phyloP scores from a whole-genome alignment of 2,888 invertebrate species.

The Perdita meconis region DNA sequence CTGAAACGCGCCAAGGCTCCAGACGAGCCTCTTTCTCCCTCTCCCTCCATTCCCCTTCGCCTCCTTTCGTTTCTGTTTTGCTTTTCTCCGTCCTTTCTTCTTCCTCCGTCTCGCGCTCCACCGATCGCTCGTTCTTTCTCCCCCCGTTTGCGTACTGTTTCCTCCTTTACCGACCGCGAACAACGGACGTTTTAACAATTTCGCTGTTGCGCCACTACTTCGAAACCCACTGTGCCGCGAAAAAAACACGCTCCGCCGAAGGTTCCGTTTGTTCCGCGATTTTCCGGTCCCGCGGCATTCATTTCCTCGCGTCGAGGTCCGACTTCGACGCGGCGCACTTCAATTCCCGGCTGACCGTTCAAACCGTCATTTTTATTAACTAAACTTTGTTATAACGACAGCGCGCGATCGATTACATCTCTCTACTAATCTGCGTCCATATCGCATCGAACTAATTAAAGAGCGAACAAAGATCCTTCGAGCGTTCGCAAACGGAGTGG shows the following conservation, averaged over 20 bases:
- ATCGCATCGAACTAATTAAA: no score
- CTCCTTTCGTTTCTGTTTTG: constrained; percentile 43
- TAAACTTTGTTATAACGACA: no score
- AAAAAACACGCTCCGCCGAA: constrained; percentile 32
- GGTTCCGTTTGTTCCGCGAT: constrained; percentile 46
- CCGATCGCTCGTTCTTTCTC: neutral
- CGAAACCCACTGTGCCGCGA: constrained; percentile 37
- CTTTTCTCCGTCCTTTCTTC: constrained; percentile 38
- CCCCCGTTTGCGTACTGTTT: constrained; percentile 46
- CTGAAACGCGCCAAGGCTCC: constrained; percentile 73
- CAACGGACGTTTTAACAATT: constrained; percentile 63
- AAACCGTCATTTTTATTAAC: no score
- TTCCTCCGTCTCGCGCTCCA: neutral
- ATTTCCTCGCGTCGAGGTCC: neutral
- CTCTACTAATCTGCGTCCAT: no score
- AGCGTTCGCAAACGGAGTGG: neutral
- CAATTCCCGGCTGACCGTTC: constrained; percentile 34
- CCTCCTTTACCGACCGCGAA: constrained; percentile 50
- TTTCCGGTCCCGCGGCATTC: constrained; percentile 31
- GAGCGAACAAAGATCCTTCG: no score
- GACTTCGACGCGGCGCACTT: neutral
- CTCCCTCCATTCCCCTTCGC: constrained; percentile 11
- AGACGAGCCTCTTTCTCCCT: constrained; percentile 40
- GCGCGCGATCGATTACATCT: no score
- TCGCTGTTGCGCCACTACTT: constrained; percentile 53